A percentile compares a stretch with the other conserved stretches of the same genome.
Conservation (phyloP, 1,140 invertebrate species). For the Aethina tumida region DNA sequence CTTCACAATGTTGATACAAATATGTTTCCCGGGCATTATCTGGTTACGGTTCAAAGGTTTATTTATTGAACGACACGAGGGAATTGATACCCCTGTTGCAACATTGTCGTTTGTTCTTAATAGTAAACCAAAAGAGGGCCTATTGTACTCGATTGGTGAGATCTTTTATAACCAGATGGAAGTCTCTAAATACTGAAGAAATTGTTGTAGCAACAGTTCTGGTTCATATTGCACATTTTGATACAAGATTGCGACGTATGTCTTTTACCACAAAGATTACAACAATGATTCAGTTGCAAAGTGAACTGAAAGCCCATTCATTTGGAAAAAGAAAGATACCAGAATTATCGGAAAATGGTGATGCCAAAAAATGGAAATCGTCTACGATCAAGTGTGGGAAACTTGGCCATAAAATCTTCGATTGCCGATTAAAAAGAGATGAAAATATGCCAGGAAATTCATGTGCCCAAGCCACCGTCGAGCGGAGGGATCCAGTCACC, state of each 20-base stretch:
- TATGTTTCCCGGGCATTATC: conserved; percentile 1
- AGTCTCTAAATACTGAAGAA: no score
- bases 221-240: not conserved
- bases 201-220: conserved; percentile 2
- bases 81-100: conserved; percentile 1
- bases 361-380: not conserved
- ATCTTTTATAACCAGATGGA: no score
- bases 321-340: not conserved
- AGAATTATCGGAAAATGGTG: not conserved
- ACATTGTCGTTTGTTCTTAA: not conserved
- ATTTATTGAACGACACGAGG: not conserved
- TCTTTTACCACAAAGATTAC: conserved; percentile 5
- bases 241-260: conserved; percentile 1
- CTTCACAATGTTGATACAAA: conserved; percentile 2
- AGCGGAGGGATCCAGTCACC: no score
- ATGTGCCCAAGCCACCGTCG: no score
- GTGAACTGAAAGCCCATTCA: conserved; percentile 4
- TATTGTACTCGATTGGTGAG: not conserved
- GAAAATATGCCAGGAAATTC: not conserved
- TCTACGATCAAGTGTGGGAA: conserved; percentile 1
- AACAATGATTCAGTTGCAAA: not conserved
- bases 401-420: not conserved
- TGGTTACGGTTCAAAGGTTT: conserved; percentile 2
- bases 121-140: not conserved
- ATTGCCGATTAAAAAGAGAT: conserved; percentile 3